phyloP scores from a whole-genome alignment of 2,113 vertebrate species.

The Hirundichthys speculiger region DNA sequence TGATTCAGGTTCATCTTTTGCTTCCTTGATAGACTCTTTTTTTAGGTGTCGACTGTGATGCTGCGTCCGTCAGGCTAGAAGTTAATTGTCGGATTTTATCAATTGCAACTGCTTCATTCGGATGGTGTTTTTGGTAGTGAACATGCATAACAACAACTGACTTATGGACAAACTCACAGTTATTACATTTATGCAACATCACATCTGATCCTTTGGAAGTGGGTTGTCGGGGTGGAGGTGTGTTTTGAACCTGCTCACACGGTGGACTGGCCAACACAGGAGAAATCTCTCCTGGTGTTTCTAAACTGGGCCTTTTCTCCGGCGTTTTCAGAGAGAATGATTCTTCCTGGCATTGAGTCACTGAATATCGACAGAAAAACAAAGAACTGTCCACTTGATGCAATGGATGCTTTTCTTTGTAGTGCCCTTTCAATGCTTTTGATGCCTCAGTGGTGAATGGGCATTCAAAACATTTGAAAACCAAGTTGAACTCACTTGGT shows the following conservation, averaged over 20 bases:
- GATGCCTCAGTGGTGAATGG: slow-evolving; percentile 83
- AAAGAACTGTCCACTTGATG: slow-evolving; percentile 87
- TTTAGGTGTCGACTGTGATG: background rate
- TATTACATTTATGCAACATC: slow-evolving; percentile 45
- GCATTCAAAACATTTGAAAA: slow-evolving; percentile 89
- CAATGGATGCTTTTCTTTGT: slow-evolving; percentile 89
- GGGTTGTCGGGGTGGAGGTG: background rate
- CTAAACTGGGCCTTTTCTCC: slow-evolving; percentile 82
- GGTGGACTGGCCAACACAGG: slow-evolving; percentile 35
- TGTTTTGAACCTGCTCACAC: background rate
- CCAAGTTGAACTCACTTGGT: slow-evolving; percentile 83
- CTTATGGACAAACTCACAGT: slow-evolving; percentile 58
- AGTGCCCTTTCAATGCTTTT: slow-evolving; percentile 86
- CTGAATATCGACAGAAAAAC: slow-evolving; percentile 88
- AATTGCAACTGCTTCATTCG: slow-evolving; percentile 81
- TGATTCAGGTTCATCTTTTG: background rate
- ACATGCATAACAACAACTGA: slow-evolving; percentile 89
- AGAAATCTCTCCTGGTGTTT: slow-evolving; percentile 76
- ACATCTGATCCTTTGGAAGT: background rate
- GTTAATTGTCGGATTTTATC: slow-evolving; percentile 57
- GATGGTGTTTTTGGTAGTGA: slow-evolving; percentile 92
- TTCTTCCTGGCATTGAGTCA: slow-evolving; percentile 76
- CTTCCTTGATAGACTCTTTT: slow-evolving; percentile 1
- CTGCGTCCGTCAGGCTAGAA: background rate
- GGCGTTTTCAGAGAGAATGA: slow-evolving; percentile 75